Evolutionary conservation across 2,797 vertebrate species (phyloP).

Genomic region (Cyprinodon diabolis): DNA sequence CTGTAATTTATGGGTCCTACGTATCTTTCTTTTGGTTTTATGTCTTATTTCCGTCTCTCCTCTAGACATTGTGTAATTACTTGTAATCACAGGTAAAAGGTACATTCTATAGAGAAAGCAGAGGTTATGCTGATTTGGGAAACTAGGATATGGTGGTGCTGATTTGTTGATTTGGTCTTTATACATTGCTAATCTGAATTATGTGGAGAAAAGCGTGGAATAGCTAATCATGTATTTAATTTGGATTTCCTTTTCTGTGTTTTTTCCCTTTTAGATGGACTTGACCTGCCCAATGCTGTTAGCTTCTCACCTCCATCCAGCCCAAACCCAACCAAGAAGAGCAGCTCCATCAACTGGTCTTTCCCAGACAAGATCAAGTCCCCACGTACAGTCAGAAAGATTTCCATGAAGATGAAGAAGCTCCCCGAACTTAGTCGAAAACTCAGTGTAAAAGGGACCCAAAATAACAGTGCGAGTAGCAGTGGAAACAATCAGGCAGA

Average conservation of each 20-base stretch:
- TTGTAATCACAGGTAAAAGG: conserved; percentile 27
- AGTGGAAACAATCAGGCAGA: conserved; percentile 56
- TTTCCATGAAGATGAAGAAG: conserved; percentile 99
- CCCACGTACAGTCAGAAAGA: conserved; percentile 94
- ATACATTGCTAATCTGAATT: conserved; percentile 9
- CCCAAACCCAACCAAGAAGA: conserved; percentile 92
- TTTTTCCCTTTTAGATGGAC: conserved; percentile 69
- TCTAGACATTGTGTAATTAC: conserved; percentile 31
- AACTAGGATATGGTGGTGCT: conserved; percentile 8
- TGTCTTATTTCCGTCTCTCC: conserved; percentile 30
- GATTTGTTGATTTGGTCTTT: conserved; percentile 27
- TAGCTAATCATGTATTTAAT: neutral
- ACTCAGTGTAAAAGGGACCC: conserved; percentile 89
- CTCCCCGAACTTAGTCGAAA: conserved; percentile 96
- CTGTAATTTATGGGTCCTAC: conserved; percentile 49
- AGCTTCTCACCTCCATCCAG: conserved; percentile 89
- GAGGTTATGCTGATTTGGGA: conserved; percentile 16
- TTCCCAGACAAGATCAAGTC: conserved; percentile 98
- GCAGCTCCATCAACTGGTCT: conserved; percentile 93
- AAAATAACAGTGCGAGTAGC: conserved; percentile 69
- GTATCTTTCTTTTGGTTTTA: conserved; percentile 35
- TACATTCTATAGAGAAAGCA: conserved; percentile 14
- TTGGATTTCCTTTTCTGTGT: conserved; percentile 25
- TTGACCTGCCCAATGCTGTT: conserved; percentile 73
- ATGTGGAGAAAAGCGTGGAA: neutral